phyloP scores from a whole-genome alignment of 1,140 invertebrate genomes.

The Drosophila obscura region DNA sequence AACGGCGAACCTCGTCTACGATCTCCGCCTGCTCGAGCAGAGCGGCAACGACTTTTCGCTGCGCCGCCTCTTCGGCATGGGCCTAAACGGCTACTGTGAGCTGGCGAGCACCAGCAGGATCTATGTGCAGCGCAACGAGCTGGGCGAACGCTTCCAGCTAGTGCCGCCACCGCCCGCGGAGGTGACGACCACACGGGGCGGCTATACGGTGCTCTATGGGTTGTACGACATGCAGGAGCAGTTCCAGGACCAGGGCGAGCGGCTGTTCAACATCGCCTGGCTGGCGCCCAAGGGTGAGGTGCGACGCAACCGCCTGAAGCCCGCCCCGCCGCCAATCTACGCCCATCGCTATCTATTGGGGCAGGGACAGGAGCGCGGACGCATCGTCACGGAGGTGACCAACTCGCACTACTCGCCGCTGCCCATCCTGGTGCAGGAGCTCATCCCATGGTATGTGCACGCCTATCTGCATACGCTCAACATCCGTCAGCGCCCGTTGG shows the following conservation, averaged over 20 bases:
- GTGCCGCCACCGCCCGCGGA: slow-evolving; percentile 86
- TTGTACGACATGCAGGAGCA: slow-evolving; percentile 87
- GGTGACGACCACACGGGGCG: slow-evolving; percentile 87
- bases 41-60: slow-evolving; percentile 91
- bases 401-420: slow-evolving; percentile 90
- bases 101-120: slow-evolving; percentile 91
- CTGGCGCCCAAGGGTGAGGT: slow-evolving; percentile 74
- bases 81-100: slow-evolving; percentile 91
- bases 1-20: slow-evolving; percentile 94
- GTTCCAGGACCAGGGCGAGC: slow-evolving; percentile 74
- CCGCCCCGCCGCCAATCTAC: slow-evolving; percentile 87
- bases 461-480: slow-evolving; percentile 95
- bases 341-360: slow-evolving; percentile 93
- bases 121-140: slow-evolving; percentile 91
- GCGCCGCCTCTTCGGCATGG: slow-evolving; percentile 93
- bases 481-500: slow-evolving; percentile 70
- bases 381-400: slow-evolving; percentile 91
- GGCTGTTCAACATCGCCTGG: slow-evolving; percentile 89
- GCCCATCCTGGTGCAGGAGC: slow-evolving; percentile 90
- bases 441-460: slow-evolving; percentile 97
- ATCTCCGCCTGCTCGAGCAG: slow-evolving; percentile 87
- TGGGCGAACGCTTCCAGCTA: slow-evolving; percentile 72
- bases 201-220: slow-evolving; percentile 87
- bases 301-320: slow-evolving; percentile 84
- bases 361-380: slow-evolving; percentile 93